Base-by-base conservation (phyloP, 2,113 vertebrate genomes). In the Castor canadensis region DNA sequence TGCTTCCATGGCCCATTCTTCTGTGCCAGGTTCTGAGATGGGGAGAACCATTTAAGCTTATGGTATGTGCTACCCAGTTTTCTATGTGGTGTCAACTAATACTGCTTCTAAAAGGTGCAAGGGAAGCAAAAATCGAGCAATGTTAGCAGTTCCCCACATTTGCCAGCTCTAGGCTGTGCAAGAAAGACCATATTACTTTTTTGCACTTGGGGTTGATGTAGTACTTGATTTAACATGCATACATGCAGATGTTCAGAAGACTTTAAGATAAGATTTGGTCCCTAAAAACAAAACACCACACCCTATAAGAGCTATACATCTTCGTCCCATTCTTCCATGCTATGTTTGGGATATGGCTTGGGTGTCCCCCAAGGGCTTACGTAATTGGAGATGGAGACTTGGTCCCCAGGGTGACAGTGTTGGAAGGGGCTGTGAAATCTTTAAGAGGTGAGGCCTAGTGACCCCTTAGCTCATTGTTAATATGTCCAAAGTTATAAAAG, bases 161-260 rank as follows among this genome's bases (percentile, higher is more conserved):
- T 83, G 26, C 38, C 89, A 79, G 32, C 19, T 49, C 1, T 47
- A 24, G 3, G 62, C 52, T 92, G 56, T 89, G 49, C 35, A 71
- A 95, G 64, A 94, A 92, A 89, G 35, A 67, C 6, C n/a, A 82
- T 22, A 82, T 80, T 67, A 24, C 11, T 22, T 95, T 84, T 95
- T 79, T 76, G 22, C 66, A 9, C 62, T 45, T 45, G 11, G 12
- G 76, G 12, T 93, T 87, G 52, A 90, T 52, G 35, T 89, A 91
- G 45, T 89, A 71, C n/a, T n/a, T n/a, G n/a, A n/a, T n/a, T 84
- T 87, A 64, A 90, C 38, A 38, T 84, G 40, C 26, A 43, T 60
- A 26, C 49, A 43, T 90, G 26, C 67, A 87, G 22, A 35, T 76
- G 19, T 82, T n/a, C 45, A 80, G 15, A 62, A 52, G 40, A 81